Percentiles rank a stretch among this genome's conserved stretches.
These are phyloP conservation scores for Netelia inedita DNA, from an alignment of 2,888 invertebrate species.

Conservation along the genomic window DNA sequence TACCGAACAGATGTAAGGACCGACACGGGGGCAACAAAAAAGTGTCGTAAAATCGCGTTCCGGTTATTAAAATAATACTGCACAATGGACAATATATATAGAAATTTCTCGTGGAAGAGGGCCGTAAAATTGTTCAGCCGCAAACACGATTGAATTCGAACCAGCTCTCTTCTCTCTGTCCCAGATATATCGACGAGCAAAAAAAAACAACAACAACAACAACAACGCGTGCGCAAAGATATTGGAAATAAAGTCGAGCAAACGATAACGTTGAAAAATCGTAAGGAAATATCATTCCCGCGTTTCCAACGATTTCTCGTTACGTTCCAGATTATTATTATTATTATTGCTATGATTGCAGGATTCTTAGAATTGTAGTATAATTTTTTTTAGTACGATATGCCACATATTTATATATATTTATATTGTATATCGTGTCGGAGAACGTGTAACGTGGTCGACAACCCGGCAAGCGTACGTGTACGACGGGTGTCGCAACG, in stretches of 20 bases:
- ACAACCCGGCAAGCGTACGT: constrained; percentile 33
- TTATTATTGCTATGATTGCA: neutral
- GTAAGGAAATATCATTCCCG: constrained; percentile 15
- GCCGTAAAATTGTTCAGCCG: neutral
- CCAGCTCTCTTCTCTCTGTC: neutral
- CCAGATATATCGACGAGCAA: neutral
- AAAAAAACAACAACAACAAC: neutral
- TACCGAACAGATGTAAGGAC: neutral
- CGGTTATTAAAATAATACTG: constrained; percentile 33
- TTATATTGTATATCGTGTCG: too few species aligned
- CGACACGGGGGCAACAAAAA: constrained; percentile 12
- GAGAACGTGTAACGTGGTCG: neutral
- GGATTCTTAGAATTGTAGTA: neutral
- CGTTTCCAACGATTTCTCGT: constrained; percentile 2
- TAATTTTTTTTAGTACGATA: too few species aligned
- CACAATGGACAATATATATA: neutral
- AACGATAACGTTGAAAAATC: neutral
- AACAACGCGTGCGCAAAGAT: neutral
- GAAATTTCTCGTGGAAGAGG: neutral
- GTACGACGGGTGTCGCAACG: constrained; percentile 35
- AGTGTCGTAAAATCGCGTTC: constrained; percentile 43
- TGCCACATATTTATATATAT: too few species aligned
- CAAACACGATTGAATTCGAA: neutral
- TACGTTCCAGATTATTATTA: neutral
- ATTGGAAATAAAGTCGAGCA: neutral